Conservation (phyloP, 2,888 invertebrate genomes). For the Habroteleia sp. region DNA sequence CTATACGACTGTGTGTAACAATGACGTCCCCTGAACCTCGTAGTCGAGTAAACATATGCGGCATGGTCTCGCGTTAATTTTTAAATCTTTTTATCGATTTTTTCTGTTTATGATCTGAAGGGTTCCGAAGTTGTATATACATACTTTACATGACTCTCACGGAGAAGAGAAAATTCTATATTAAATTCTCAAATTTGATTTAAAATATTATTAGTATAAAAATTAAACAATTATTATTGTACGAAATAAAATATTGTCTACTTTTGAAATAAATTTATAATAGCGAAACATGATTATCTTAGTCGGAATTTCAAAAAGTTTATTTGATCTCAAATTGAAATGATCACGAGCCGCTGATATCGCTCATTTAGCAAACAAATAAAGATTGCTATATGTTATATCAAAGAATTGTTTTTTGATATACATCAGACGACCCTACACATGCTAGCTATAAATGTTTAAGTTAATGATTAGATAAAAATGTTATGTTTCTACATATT, state of each 20-base stretch:
- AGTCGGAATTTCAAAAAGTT: not conserved
- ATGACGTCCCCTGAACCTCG: constrained; percentile 60
- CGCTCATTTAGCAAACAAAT: not conserved
- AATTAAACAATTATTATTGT: constrained; percentile 8
- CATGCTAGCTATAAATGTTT: not conserved
- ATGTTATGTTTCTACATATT: constrained; percentile 4
- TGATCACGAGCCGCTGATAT: not conserved
- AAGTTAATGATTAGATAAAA: constrained; percentile 25
- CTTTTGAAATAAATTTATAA: too few relatives aligned
- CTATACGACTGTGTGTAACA: constrained; percentile 58
- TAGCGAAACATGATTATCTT: not conserved
- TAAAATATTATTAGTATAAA: constrained; percentile 15
- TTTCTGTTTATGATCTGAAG: constrained; percentile 58
- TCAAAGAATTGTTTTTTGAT: constrained; percentile 12
- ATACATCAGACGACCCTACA: not conserved
- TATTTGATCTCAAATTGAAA: constrained; percentile 1
- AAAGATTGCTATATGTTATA: not conserved
- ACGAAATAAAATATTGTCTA: too few relatives aligned
- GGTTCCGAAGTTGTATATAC: constrained; percentile 41
- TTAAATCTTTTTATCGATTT: constrained; percentile 61
- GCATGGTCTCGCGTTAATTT: constrained; percentile 61
- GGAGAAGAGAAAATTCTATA: constrained; percentile 13
- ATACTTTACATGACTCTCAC: constrained; percentile 28
- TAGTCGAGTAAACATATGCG: constrained; percentile 60
- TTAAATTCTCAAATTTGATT: constrained; percentile 13